Conservation (phyloP, 2,888 invertebrate species). For the Scrobipalpa costella region DNA sequence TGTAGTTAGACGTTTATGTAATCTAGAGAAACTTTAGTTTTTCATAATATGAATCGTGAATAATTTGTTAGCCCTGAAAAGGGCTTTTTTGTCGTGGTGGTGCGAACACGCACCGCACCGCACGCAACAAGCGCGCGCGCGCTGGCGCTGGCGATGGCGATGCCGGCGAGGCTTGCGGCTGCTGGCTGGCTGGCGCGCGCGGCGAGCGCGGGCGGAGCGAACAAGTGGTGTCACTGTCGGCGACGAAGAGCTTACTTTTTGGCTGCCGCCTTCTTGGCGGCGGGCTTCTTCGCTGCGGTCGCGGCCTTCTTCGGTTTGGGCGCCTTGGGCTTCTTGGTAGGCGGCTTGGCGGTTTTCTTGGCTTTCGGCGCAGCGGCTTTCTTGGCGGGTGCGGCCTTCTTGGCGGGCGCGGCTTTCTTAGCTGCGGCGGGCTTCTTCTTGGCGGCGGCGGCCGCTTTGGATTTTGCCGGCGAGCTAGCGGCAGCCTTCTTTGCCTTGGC, state of each 20-base stretch:
- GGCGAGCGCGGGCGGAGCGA: background rate
- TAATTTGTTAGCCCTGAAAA: slow-evolving; percentile 23
- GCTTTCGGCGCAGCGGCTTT: slow-evolving; percentile 35
- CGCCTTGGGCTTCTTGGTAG: slow-evolving; percentile 34
- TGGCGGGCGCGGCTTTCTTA: no score
- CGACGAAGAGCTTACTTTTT: background rate
- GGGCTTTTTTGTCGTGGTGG: slow-evolving; percentile 23
- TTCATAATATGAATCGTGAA: background rate
- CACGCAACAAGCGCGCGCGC: background rate
- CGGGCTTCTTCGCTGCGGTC: slow-evolving; percentile 45
- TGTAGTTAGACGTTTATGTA: no score
- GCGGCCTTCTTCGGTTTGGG: slow-evolving; percentile 41
- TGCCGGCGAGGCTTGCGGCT: no score
- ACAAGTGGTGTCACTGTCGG: background rate
- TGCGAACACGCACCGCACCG: background rate
- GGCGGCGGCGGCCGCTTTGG: no score
- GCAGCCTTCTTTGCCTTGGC: background rate
- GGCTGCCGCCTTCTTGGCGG: slow-evolving; percentile 37
- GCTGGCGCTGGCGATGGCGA: no score
- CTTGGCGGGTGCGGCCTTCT: no score
- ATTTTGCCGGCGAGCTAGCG: no score
- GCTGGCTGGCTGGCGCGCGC: no score
- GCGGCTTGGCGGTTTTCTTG: slow-evolving; percentile 31
- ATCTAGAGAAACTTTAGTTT: no score
- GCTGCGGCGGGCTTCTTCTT: no score